Percentiles rank a stretch among this genome's conserved stretches.
Evolutionary conservation across 1,140 invertebrate genomes (phyloP).

Genomic region (Drosophila littoralis): DNA sequence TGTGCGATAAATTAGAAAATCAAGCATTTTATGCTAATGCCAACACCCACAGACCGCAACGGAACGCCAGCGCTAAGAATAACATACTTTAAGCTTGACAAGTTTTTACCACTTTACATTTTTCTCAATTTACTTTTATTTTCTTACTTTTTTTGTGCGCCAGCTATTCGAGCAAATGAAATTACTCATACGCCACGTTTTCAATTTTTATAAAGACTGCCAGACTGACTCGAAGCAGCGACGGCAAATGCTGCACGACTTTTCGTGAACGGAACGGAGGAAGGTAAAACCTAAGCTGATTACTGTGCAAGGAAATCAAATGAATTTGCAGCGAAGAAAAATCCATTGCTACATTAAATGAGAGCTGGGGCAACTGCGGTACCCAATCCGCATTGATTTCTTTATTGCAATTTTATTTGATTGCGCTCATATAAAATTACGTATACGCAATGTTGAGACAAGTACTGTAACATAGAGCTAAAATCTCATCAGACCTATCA

Average conservation of each 20-base stretch:
- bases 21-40: constrained; percentile 81
- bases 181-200: constrained; percentile 79
- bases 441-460: constrained; percentile 77
- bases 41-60: constrained; percentile 46
- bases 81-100: constrained; percentile 65
- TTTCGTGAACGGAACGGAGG: constrained; percentile 22
- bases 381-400: constrained; percentile 76
- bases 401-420: constrained; percentile 82
- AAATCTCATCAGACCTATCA: constrained; percentile 76
- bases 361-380: constrained; percentile 3
- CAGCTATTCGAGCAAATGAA: constrained; percentile 72
- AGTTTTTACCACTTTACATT: constrained; percentile 78
- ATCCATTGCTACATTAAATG: constrained; percentile 62
- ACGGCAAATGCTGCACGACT: constrained; percentile 21
- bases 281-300: constrained; percentile 67
- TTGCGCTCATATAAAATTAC: constrained; percentile 77
- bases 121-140: constrained; percentile 39
- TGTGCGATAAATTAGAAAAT: constrained; percentile 83
- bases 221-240: constrained; percentile 52
- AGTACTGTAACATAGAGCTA: constrained; percentile 47
- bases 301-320: constrained; percentile 68
- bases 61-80: constrained; percentile 22
- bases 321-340: constrained; percentile 70
- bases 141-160: constrained; percentile 31
- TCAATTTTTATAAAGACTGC: constrained; percentile 71